These are phyloP conservation scores for Apodemus speciosus DNA, from an alignment of 2,113 vertebrate species.

Conservation along the genomic window DNA sequence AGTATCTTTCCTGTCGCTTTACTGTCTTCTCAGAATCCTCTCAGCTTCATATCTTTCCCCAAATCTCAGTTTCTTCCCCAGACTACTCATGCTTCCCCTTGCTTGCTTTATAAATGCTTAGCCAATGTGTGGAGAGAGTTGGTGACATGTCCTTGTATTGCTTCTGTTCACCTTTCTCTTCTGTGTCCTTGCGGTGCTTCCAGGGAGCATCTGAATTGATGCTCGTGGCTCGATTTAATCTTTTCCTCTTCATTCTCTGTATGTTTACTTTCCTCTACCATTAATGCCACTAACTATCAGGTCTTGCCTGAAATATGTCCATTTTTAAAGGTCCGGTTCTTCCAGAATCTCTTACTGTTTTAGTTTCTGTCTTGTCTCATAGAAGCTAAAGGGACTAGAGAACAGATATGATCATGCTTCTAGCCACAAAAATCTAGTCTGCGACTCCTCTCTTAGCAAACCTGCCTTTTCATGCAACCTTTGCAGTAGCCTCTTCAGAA, in stretches of 20 bases:
- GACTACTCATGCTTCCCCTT: neutral
- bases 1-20: neutral
- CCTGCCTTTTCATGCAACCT: neutral
- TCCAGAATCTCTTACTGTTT: neutral
- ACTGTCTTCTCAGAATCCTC: neutral
- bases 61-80: neutral
- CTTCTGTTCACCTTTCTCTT: neutral
- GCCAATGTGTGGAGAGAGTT: neutral
- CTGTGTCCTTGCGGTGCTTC: neutral
- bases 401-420: neutral
- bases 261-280: neutral
- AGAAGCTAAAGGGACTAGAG: neutral
- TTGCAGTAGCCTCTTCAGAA: constrained; percentile 24
- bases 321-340: neutral
- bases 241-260: neutral
- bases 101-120: neutral
- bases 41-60: neutral
- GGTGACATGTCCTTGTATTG: neutral
- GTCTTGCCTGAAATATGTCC: constrained; percentile 12
- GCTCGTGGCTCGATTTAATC: neutral
- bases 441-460: neutral
- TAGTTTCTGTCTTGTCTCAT: neutral
- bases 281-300: neutral
- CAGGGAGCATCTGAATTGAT: neutral
- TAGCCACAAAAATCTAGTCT: neutral